phyloP scores from a whole-genome alignment of 92 coral and sea anemone genomes.

The Micromussa lordhowensis region DNA sequence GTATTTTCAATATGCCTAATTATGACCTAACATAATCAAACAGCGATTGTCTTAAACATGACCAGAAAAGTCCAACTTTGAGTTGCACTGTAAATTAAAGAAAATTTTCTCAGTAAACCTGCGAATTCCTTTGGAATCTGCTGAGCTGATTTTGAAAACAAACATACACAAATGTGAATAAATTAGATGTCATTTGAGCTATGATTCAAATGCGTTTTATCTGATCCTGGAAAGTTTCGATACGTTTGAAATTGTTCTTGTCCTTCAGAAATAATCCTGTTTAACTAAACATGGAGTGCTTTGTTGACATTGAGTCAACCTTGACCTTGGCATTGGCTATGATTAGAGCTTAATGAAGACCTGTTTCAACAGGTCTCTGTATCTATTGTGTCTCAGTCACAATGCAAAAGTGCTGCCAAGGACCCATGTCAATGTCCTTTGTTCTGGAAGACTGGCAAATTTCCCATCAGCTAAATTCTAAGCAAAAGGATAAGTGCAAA shows the following conservation, averaged over 20 bases:
- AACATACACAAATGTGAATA: neutral
- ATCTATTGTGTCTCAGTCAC: neutral
- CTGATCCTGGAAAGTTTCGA: neutral
- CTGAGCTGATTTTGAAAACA: neutral
- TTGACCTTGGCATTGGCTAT: constrained; percentile 1
- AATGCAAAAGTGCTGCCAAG: neutral
- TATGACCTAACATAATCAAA: neutral
- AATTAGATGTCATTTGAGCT: neutral
- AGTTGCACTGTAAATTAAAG: neutral
- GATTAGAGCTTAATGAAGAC: neutral
- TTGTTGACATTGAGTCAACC: neutral
- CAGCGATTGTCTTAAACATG: neutral
- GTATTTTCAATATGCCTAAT: neutral
- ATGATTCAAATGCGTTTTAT: neutral
- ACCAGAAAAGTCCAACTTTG: neutral
- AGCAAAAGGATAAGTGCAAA: neutral
- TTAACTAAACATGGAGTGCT: neutral
- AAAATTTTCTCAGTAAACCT: neutral
- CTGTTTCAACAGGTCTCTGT: neutral
- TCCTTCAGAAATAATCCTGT: neutral
- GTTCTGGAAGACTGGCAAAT: neutral
- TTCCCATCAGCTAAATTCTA: neutral
- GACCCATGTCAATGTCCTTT: neutral
- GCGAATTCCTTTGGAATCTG: neutral
- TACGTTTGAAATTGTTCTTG: neutral